Base-by-base conservation (phyloP, 2,888 invertebrate genomes). In the Anthrax anthrax region DNA sequence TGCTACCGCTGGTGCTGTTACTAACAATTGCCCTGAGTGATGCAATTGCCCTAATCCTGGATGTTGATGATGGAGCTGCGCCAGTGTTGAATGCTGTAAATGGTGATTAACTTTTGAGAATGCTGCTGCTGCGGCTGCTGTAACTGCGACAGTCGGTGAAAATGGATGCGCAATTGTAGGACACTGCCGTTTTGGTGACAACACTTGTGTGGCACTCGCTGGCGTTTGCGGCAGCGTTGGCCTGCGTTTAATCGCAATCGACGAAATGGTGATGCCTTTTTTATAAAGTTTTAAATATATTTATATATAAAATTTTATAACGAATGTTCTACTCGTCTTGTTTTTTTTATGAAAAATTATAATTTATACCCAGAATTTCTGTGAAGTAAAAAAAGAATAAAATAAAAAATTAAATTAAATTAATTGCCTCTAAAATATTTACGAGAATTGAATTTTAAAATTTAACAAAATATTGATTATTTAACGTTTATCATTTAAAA, bases 211-310 rank as follows among this genome's bases (percentile, higher is more conserved):
- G 66, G 67, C 67, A 64, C 67, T 67, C 64, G 69, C 68, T 67
- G 69, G 66, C 67, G 69, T 65, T 61, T 67, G 65, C 66, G 69
- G 69, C 69, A 68, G 68, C 68, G 68, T 67, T 63, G 69, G 68
- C 68, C 69, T 69, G 63, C 69, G 69, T 65, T 69, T 69, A 62
- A 67, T 67, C 68, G 68, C 69, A 65, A 69, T 67, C 64, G 68
- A 69, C 68, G 68, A 69, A 69, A 69, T 69, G 68, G 69, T 69
- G 68, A 67, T 65, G 64, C 67, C 60, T 68, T 67, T 67, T 67
- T 63, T 62, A 55, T 34, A 18, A n/a, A n/a, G n/a, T n/a, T n/a
- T n/a, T n/a, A n/a, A 29, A 42, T 19, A 23, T 23, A 19, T 18
- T 40, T 42, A 16, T 29, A 29, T 9, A 29, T 29, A 9, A 9